phyloP scores from a whole-genome alignment of 2,797 vertebrate genomes.

The Dipus sagitta region DNA sequence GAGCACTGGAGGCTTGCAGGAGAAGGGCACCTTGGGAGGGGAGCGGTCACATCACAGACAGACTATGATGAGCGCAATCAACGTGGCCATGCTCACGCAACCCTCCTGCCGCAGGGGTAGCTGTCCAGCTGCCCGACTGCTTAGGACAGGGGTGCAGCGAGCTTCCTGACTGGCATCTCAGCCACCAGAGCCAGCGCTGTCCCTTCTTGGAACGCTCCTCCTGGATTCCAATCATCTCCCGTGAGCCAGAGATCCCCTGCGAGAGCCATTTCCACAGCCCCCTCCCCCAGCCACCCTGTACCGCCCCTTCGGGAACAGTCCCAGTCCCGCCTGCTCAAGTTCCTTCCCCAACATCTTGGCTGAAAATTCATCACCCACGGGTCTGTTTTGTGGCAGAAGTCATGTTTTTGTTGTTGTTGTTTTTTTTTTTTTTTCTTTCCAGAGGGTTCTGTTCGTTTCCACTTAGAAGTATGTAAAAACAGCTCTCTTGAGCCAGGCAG shows the following conservation, averaged over 20 bases:
- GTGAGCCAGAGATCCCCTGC: fast-evolving
- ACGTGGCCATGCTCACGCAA: not conserved
- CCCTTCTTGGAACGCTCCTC: not conserved
- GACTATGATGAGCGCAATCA: not conserved
- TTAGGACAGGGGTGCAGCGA: not conserved
- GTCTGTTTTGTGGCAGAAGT: too few species aligned
- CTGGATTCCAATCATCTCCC: not conserved
- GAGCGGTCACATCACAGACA: not conserved
- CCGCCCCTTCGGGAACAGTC: not conserved
- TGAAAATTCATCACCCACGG: not conserved
- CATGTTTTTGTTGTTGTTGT: too few species aligned
- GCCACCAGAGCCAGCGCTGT: fast-evolving
- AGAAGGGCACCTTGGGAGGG: conserved; percentile 78
- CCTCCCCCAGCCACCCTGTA: not conserved
- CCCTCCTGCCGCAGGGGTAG: not conserved
- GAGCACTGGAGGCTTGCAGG: conserved; percentile 1
- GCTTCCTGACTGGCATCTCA: not conserved
- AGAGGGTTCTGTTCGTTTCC: not conserved
- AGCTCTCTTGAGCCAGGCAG: not conserved
- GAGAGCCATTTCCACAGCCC: not conserved
- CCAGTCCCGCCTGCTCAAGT: not conserved
- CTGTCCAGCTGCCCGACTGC: not conserved
- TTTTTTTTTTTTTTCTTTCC: not conserved
- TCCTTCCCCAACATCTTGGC: too few species aligned
- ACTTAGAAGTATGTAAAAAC: fast-evolving